phyloP scores from a whole-genome alignment of 1,140 invertebrate genomes.

The Drosophila pruinosa region DNA sequence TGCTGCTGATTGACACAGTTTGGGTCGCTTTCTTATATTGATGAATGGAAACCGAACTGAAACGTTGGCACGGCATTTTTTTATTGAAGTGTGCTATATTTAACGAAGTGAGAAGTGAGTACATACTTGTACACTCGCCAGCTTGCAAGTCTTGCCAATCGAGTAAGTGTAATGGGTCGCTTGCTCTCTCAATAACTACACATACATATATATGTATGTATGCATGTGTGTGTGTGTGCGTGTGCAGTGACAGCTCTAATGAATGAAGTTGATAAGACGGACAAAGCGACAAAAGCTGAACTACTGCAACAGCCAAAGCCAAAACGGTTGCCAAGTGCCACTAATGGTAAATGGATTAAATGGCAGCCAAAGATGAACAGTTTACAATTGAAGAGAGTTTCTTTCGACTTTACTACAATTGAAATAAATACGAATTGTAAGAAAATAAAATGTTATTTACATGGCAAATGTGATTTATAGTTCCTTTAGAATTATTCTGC shows the following conservation, averaged over 20 bases:
- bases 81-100: conserved; percentile 79
- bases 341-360: conserved; percentile 31
- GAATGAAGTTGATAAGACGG: conserved; percentile 72
- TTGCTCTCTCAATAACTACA: conserved; percentile 27
- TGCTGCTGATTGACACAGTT: conserved; percentile 50
- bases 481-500: no score
- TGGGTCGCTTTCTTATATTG: conserved; percentile 51
- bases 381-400: no score
- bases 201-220: neutral
- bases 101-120: conserved; percentile 46
- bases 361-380: neutral
- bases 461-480: no score
- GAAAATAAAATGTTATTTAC: no score
- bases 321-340: conserved; percentile 15
- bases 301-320: conserved; percentile 4
- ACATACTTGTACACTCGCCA: neutral
- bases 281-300: conserved; percentile 17
- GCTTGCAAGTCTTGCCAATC: conserved; percentile 69
- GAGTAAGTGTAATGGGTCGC: conserved; percentile 43
- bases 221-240: neutral
- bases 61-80: conserved; percentile 49
- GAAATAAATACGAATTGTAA: no score
- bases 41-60: conserved; percentile 65
- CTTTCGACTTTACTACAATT: no score
- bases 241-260: conserved; percentile 58